Percentiles rank a stretch among this genome's conserved stretches.
Evolutionary conservation across 1,140 invertebrate genomes (phyloP).

Genomic region (Pogonomyrmex californicus): DNA sequence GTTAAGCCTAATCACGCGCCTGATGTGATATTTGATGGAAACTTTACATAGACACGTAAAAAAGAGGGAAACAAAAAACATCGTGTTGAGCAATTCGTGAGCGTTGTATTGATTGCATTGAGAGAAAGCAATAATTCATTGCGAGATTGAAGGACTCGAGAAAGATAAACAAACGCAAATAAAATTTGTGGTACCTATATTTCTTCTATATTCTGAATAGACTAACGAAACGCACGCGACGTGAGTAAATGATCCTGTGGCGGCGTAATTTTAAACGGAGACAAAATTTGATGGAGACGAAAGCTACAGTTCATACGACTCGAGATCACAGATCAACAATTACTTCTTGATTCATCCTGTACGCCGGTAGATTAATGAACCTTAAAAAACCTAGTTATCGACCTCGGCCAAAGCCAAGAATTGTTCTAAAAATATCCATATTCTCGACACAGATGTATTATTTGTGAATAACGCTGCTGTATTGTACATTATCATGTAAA

Average conservation of each 20-base stretch:
- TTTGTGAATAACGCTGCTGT: constrained; percentile 74
- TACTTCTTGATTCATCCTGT: constrained; percentile 65
- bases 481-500: constrained; percentile 83
- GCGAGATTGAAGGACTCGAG: constrained; percentile 62
- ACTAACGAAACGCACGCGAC: constrained; percentile 24
- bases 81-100: constrained; percentile 60
- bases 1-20: constrained; percentile 71
- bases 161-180: constrained; percentile 56
- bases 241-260: constrained; percentile 29
- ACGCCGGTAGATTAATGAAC: constrained; percentile 61
- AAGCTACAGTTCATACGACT: constrained; percentile 2
- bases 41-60: constrained; percentile 60
- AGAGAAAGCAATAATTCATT: constrained; percentile 75
- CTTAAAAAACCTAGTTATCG: constrained; percentile 29
- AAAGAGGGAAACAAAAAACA: constrained; percentile 35
- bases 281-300: background rate
- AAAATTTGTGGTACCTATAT: constrained; percentile 55
- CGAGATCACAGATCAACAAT: constrained; percentile 34
- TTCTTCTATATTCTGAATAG: constrained; percentile 66
- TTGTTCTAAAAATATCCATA: constrained; percentile 54
- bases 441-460: constrained; percentile 53
- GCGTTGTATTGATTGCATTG: constrained; percentile 42
- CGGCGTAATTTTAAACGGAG: constrained; percentile 6
- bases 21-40: constrained; percentile 71
- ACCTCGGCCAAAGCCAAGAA: constrained; percentile 56